Evolutionary conservation across 2,888 invertebrate genomes (phyloP).

Genomic region (Lasioglossum villosulum): DNA sequence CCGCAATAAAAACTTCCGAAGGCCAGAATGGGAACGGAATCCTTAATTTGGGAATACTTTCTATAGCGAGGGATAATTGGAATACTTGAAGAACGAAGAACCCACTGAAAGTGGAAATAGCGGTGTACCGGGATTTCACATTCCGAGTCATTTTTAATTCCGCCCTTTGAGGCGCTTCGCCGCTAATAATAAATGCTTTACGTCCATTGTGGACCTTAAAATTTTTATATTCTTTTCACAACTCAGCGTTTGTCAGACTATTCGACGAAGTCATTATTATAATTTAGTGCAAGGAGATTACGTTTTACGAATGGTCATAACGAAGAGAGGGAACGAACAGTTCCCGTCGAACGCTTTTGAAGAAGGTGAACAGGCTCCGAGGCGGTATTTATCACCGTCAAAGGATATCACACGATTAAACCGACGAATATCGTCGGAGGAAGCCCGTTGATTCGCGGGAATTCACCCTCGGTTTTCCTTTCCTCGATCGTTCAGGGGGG

Average conservation of each 20-base stretch:
- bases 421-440: conserved; percentile 11
- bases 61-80: background rate
- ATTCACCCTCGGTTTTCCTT: conserved; percentile 13
- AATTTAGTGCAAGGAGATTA: background rate
- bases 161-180: background rate
- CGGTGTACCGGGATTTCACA: conserved; percentile 9
- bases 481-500: background rate
- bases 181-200: background rate
- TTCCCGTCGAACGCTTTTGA: background rate
- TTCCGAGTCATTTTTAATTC: background rate
- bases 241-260: background rate
- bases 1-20: conserved; percentile 15
- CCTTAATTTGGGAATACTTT: conserved; percentile 14
- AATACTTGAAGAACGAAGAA: conserved; percentile 1
- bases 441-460: background rate
- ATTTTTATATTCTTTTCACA: background rate
- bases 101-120: background rate
- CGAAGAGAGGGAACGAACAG: background rate
- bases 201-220: background rate
- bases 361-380: background rate
- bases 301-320: background rate
- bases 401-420: conserved; percentile 3
- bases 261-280: background rate
- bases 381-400: conserved; percentile 3
- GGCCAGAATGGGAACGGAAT: conserved; percentile 11